A percentile compares a stretch with the other conserved stretches of the same genome.
These are phyloP conservation scores for Scyliorhinus canicula DNA, from an alignment of 2,797 vertebrate genomes.

Conservation along the genomic window DNA sequence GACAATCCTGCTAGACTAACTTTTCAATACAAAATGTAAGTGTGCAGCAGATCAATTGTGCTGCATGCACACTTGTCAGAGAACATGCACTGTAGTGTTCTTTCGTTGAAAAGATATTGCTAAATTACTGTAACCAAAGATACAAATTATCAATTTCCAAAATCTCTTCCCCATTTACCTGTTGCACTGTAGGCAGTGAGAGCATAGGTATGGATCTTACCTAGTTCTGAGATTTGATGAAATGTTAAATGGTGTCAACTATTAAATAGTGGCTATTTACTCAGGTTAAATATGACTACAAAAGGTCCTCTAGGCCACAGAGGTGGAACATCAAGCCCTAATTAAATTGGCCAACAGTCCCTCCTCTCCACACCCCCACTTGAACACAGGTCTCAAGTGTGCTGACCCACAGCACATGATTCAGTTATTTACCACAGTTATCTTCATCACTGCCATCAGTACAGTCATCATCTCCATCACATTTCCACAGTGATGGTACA, in stretches of 20 bases:
- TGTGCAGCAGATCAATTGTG: too few species aligned
- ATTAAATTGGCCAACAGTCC: too few species aligned
- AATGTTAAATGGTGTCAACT: neutral
- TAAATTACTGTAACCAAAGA: neutral
- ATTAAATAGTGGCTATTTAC: too few species aligned
- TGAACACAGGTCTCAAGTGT: too few species aligned
- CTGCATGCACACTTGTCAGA: neutral
- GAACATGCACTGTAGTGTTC: neutral
- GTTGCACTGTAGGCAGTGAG: neutral
- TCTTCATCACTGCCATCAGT: constrained; percentile 83
- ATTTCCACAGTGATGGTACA: constrained; percentile 85
- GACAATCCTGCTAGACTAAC: neutral
- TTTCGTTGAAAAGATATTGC: neutral
- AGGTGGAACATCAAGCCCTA: too few species aligned
- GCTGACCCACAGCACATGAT: neutral
- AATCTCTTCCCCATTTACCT: neutral
- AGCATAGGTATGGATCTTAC: neutral
- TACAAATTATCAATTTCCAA: neutral
- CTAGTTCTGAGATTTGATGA: neutral
- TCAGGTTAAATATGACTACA: neutral
- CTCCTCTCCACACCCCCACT: neutral
- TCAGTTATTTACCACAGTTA: constrained; percentile 73
- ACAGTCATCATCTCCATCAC: constrained; percentile 91
- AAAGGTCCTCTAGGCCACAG: too few species aligned
- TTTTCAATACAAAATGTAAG: neutral